Evolutionary conservation across 1,140 invertebrate genomes (phyloP), one percentile per base, ranked within the genome.

Genomic region (Harlomillsia oculata): DNA sequence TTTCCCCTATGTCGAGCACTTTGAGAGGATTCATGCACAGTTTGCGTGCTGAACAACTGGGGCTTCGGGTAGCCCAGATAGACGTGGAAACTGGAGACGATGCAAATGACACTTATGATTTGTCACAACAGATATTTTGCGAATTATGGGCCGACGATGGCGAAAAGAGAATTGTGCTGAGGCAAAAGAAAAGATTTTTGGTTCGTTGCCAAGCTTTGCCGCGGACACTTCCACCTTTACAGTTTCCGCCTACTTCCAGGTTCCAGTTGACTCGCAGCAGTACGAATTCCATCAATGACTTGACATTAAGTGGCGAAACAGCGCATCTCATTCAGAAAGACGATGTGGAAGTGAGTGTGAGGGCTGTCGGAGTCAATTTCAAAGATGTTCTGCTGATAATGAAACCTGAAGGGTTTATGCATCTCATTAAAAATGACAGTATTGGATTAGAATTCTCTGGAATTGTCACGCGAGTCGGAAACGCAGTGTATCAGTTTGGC

Each of bases 381-480:
- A 2, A 37, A 23, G 54, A 56, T 40, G 20, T 56, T 13, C 25
- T 56, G 20, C 23, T 37, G 0, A 37, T 56, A n/a, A 23, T 56
- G 3, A 45, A 32, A 36, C 53, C 53, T 21, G 28, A 53, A 43
- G 43, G 43, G n/a, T n/a, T n/a, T n/a, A n/a, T n/a, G n/a, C n/a
- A n/a, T n/a, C n/a, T n/a, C n/a, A n/a, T n/a, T n/a, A n/a, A n/a
- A n/a, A n/a, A n/a, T n/a, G n/a, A n/a, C n/a, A n/a, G n/a, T n/a
- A n/a, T 45, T 1, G 54, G 54, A 21, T 23, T 46, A 26, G 54
- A 56, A 23, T 36, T 56, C 50, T 45, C 54, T 5, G 54, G 54
- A 6, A 21, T 56, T 18, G 45, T 56, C 5, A 30, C 45, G 8
- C 5, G 25, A 4, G 20, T 56, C 21, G 54, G 54, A 13, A 34